phyloP scores from a whole-genome alignment of 2,888 invertebrate species.

The Eremobia ochroleuca region DNA sequence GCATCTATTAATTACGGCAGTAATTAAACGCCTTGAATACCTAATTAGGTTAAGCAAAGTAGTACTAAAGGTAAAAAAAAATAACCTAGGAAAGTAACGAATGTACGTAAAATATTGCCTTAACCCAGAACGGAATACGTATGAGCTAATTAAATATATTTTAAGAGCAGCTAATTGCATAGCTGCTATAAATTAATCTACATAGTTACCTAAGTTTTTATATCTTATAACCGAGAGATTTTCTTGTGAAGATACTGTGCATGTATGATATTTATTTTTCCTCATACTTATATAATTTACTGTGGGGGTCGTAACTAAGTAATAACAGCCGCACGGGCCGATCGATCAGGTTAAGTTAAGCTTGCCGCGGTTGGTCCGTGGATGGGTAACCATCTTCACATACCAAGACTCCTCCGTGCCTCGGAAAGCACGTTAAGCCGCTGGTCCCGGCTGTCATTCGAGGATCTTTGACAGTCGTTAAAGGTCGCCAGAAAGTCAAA shows the following conservation, averaged over 20 bases:
- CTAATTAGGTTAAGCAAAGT: constrained; percentile 47
- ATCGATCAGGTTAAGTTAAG: no score
- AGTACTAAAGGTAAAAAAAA: constrained; percentile 32
- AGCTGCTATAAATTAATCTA: constrained; percentile 26
- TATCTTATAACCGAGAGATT: constrained; percentile 25
- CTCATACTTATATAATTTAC: no score
- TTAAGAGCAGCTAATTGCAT: constrained; percentile 46
- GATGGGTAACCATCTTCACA: no score
- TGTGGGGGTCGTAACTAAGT: no score
- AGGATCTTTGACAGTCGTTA: no score
- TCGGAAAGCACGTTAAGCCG: no score
- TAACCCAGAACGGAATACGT: constrained; percentile 47
- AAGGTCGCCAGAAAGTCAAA: no score
- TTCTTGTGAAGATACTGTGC: neutral
- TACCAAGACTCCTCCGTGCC: no score
- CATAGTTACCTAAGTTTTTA: neutral
- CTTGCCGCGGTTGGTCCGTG: no score
- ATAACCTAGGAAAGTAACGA: constrained; percentile 35
- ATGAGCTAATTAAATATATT: constrained; percentile 62
- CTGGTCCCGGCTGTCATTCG: no score
- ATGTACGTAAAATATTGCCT: constrained; percentile 48
- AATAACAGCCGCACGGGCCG: no score
- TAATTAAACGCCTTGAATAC: constrained; percentile 44
- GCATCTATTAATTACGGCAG: constrained; percentile 25
- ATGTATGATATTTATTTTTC: neutral